Evolutionary conservation across 2,113 vertebrate genomes (phyloP), one percentile per base, ranked within the genome.

Genomic region (Rallus limicola): DNA sequence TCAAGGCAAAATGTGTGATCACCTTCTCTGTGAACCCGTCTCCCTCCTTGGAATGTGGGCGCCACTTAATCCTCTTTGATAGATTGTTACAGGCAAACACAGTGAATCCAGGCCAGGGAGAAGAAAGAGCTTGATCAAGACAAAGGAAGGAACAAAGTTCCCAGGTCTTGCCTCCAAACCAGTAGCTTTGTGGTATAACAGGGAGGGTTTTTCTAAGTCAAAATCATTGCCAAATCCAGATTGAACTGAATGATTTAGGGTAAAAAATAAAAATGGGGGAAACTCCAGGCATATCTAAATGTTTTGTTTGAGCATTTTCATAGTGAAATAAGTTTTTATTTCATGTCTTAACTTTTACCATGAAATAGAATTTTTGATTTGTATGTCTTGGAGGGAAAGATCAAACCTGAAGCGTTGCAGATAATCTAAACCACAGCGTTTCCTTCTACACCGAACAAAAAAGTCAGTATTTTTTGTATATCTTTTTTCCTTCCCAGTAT

Each of bases 371-470:
- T 70, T 76, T 90, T 86, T 92, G 78, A 44, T 94, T 92, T 91
- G 64, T 77, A 20, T 91, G 40, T 67, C 67, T 94, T 93, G 71
- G 75, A 91, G 38, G 16, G 50, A 93, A 92, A 82, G 55, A 81
- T 91, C 91, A 93, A 92, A 91, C 58, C 33, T 92, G 83, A 94
- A 91, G 72, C 64, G 38, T 33, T 74, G 40, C 74, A 84, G 77
- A 86, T 84, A 85, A 84, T 89, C 77, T 56, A 91, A 95, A 92
- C 24, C 91, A 93, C 91, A 96, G 87, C 78, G 74, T 91, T 95
- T 89, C 64, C 29, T 93, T 84, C 69, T 82, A 40, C 53, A 13
- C 0, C 65, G 62, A 89, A 72, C 11, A 75, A 86, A 60, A 71
- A 70, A 23, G n/a, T 76, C 10, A 3, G 0, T n/a, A 74, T 68